Percentiles rank a stretch among this genome's conserved stretches.
phyloP scores from a whole-genome alignment of 2,797 vertebrate species.

The Hirundo rustica region DNA sequence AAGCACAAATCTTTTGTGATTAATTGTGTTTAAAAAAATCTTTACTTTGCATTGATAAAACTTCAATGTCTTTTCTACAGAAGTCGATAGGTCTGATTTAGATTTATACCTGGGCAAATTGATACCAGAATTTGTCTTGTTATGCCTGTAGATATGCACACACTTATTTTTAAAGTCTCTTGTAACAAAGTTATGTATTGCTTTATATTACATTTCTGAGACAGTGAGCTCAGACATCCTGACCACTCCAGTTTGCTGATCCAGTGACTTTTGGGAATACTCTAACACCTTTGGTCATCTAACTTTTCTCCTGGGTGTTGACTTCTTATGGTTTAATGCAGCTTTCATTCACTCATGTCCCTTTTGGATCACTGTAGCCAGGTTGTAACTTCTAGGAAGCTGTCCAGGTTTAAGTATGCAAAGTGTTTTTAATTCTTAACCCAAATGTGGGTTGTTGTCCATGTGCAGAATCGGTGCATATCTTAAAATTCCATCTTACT shows the following conservation, averaged over 20 bases:
- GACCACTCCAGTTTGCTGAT: background rate
- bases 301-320: background rate
- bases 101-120: background rate
- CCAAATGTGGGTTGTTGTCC: background rate
- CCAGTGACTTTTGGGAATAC: background rate
- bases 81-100: background rate
- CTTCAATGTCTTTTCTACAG: background rate
- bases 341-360: fast-evolving
- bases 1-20: background rate
- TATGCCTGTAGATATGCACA: background rate
- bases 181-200: background rate
- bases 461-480: background rate
- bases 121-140: background rate
- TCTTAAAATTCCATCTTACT: background rate
- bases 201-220: background rate
- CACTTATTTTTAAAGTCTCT: background rate
- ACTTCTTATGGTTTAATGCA: background rate
- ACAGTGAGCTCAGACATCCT: background rate
- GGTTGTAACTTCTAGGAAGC: background rate
- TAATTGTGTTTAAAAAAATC: background rate
- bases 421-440: background rate
- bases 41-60: background rate
- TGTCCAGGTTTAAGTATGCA: background rate
- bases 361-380: background rate
- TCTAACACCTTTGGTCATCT: background rate